A percentile compares a stretch with the other conserved stretches of the same genome.
phyloP scores from a whole-genome alignment of 35 echinoderm and acorn worm species.

The Ophiothrix spiculata region DNA sequence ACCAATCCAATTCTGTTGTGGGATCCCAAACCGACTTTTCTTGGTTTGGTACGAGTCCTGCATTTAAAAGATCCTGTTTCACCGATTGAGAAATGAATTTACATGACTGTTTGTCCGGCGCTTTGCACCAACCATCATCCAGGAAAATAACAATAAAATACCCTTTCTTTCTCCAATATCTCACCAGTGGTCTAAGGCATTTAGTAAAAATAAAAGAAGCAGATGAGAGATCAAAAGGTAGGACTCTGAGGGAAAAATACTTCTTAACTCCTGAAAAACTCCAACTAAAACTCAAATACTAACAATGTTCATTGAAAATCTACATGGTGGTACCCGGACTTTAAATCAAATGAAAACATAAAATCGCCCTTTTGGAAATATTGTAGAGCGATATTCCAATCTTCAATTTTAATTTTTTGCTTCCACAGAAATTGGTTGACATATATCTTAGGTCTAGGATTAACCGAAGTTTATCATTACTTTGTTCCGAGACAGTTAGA shows the following conservation, averaged over 20 bases:
- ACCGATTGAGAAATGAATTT: background rate
- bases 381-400: slow-evolving; percentile 11
- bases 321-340: slow-evolving; percentile 42
- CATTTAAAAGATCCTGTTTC: background rate
- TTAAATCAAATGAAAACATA: slow-evolving; percentile 52
- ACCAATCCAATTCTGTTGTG: too few relatives aligned
- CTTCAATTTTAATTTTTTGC: slow-evolving; percentile 21
- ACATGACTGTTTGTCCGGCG: background rate
- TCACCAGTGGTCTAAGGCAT: slow-evolving; percentile 15
- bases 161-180: background rate
- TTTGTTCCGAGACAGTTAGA: slow-evolving; percentile 16
- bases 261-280: background rate
- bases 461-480: slow-evolving; percentile 28
- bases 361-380: slow-evolving; percentile 31
- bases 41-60: background rate
- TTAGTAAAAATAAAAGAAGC: slow-evolving; percentile 29
- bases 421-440: slow-evolving; percentile 48
- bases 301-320: background rate
- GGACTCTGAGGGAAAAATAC: slow-evolving; percentile 8
- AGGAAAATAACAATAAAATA: slow-evolving; percentile 4
- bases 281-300: slow-evolving; percentile 23
- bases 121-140: slow-evolving; percentile 13
- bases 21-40: too few relatives aligned
- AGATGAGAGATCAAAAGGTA: slow-evolving; percentile 30
- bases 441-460: slow-evolving; percentile 37